Evolutionary conservation across 2,888 invertebrate genomes (phyloP).

Genomic region (Hemaris fuciformis): DNA sequence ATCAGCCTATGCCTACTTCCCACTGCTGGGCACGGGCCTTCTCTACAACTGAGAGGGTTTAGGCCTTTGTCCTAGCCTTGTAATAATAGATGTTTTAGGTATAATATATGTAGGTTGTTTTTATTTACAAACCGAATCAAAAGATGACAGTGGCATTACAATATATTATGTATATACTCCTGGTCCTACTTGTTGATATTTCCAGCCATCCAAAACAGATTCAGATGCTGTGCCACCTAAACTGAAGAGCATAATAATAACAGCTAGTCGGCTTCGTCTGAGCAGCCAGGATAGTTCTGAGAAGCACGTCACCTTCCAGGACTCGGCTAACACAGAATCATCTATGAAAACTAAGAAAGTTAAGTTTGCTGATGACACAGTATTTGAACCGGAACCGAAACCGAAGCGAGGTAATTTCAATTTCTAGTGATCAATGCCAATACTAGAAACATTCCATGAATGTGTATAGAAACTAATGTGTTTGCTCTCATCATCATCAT

Average conservation of each 20-base stretch:
- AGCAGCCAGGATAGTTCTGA: conserved; percentile 71
- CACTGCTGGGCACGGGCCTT: no score
- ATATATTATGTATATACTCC: no score
- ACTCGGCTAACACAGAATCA: conserved; percentile 50
- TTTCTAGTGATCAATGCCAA: no score
- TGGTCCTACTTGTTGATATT: conserved; percentile 20
- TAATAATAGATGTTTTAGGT: no score
- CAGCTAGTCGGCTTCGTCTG: conserved; percentile 47
- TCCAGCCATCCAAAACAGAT: conserved; percentile 59
- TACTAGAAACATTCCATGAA: no score
- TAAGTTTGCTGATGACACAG: conserved; percentile 69
- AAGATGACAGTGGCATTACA: no score
- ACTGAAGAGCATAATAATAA: conserved; percentile 67
- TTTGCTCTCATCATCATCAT: no score
- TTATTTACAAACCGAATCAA: no score
- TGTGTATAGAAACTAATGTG: no score
- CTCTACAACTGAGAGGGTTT: no score
- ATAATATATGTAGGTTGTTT: no score
- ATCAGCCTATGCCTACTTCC: no score
- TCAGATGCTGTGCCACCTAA: conserved; percentile 48
- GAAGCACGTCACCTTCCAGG: conserved; percentile 66
- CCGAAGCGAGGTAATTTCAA: conserved; percentile 54
- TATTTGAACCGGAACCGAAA: conserved; percentile 58
- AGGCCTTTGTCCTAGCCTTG: neutral
- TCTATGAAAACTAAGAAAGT: conserved; percentile 61